phyloP scores from a whole-genome alignment of 1,140 invertebrate genomes.

The Drosophila auraria region DNA sequence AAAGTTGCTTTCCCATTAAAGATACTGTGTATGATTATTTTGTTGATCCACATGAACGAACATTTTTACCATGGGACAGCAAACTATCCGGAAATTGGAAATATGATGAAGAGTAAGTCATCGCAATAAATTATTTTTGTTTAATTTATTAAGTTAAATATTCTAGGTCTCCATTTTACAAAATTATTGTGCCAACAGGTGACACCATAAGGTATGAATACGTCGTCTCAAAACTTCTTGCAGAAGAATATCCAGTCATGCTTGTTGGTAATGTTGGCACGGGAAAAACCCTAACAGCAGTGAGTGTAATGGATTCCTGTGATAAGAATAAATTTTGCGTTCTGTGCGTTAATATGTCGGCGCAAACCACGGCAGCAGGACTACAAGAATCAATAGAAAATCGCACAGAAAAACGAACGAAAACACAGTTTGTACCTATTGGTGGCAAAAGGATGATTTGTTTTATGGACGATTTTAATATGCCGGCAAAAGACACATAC shows the following conservation, averaged over 20 bases:
- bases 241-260: conserved; percentile 89
- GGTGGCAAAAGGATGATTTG: conserved; percentile 92
- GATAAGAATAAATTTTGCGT: conserved; percentile 88
- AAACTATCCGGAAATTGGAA: conserved; percentile 90
- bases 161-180: conserved; percentile 90
- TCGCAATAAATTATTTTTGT: background rate
- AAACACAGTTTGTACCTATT: conserved; percentile 91
- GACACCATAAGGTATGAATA: conserved; percentile 93
- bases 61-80: conserved; percentile 92
- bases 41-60: conserved; percentile 89
- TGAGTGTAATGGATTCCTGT: conserved; percentile 88
- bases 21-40: conserved; percentile 95
- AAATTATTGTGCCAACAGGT: conserved; percentile 93
- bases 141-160: background rate
- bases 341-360: conserved; percentile 93
- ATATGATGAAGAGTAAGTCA: conserved; percentile 86
- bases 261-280: conserved; percentile 93
- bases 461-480: conserved; percentile 96
- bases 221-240: conserved; percentile 88
- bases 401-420: conserved; percentile 92
- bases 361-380: conserved; percentile 92
- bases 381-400: conserved; percentile 93
- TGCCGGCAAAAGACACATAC: conserved; percentile 94
- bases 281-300: conserved; percentile 92
- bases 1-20: conserved; percentile 92